Percentiles rank a stretch among this genome's conserved stretches.
Evolutionary conservation across 2,888 invertebrate genomes (phyloP).

Genomic region (Pilophorus perplexus): DNA sequence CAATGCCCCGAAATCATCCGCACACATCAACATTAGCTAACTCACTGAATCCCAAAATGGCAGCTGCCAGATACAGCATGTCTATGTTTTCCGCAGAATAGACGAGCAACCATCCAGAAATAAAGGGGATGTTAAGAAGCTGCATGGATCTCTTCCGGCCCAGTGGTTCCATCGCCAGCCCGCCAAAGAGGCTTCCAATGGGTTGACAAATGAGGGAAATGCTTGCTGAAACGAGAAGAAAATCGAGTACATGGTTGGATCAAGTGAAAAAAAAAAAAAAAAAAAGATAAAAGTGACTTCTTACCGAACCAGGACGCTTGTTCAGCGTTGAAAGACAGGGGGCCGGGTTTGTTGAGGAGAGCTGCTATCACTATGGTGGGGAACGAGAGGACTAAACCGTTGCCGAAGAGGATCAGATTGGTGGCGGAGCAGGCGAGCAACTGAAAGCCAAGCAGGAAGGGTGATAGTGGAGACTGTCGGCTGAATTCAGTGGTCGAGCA

Average conservation of each 20-base stretch:
- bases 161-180: constrained; percentile 58
- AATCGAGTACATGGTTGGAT: too few relatives aligned
- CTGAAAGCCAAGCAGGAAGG: too few relatives aligned
- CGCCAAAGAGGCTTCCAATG: constrained; percentile 60
- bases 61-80: constrained; percentile 57
- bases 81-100: constrained; percentile 57
- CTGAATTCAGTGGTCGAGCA: too few relatives aligned
- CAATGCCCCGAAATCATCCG: too few relatives aligned
- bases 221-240: constrained; percentile 58
- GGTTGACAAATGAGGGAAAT: constrained; percentile 61
- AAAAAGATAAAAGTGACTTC: too few relatives aligned
- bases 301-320: constrained; percentile 63
- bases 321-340: constrained; percentile 56
- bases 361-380: constrained; percentile 61
- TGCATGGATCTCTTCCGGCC: constrained; percentile 59
- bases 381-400: constrained; percentile 61
- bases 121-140: constrained; percentile 60
- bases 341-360: constrained; percentile 55
- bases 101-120: constrained; percentile 59
- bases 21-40: too few relatives aligned
- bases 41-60: constrained; percentile 57
- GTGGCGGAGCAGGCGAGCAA: constrained; percentile 59
- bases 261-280: too few relatives aligned
- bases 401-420: constrained; percentile 58
- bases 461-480: too few relatives aligned